Percentiles rank a stretch among this genome's conserved stretches.
These are phyloP conservation scores for Anthrax anthrax DNA, from an alignment of 2,888 invertebrate genomes.

Conservation along the genomic window DNA sequence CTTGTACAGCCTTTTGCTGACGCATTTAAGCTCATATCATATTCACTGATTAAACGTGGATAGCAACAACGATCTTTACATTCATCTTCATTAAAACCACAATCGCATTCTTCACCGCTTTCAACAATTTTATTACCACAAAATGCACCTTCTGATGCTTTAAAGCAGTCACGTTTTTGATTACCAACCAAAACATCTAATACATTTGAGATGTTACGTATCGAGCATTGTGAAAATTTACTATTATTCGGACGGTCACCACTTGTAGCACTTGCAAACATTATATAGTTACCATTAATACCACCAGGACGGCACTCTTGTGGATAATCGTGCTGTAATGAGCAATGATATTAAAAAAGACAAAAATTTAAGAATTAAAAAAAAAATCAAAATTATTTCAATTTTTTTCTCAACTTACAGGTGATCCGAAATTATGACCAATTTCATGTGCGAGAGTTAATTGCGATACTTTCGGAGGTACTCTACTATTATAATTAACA, in stretches of 20 bases:
- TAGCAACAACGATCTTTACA: slow-evolving; percentile 91
- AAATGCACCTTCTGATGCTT: slow-evolving; percentile 84
- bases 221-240: slow-evolving; percentile 88
- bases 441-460: slow-evolving; percentile 95
- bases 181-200: slow-evolving; percentile 82
- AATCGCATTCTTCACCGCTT: slow-evolving; percentile 95
- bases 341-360: not conserved
- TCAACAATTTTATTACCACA: slow-evolving; percentile 99
- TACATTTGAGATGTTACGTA: slow-evolving; percentile 88
- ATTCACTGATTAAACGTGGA: slow-evolving; percentile 59
- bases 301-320: slow-evolving; percentile 83
- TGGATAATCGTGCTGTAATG: slow-evolving; percentile 78
- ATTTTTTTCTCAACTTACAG: slow-evolving; percentile 44
- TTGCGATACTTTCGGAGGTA: slow-evolving; percentile 95
- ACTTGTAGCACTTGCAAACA: slow-evolving; percentile 98
- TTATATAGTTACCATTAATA: slow-evolving; percentile 90
- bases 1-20: slow-evolving; percentile 70
- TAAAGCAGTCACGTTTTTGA: slow-evolving; percentile 87
- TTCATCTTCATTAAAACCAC: slow-evolving; percentile 83
- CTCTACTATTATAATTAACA: slow-evolving; percentile 93
- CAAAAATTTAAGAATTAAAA: not conserved
- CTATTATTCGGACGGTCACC: slow-evolving; percentile 97
- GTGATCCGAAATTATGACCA: slow-evolving; percentile 98
- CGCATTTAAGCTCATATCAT: slow-evolving; percentile 51
- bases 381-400: not conserved